Conservation (phyloP, 2,888 invertebrate genomes). For the Luperina testacea region DNA sequence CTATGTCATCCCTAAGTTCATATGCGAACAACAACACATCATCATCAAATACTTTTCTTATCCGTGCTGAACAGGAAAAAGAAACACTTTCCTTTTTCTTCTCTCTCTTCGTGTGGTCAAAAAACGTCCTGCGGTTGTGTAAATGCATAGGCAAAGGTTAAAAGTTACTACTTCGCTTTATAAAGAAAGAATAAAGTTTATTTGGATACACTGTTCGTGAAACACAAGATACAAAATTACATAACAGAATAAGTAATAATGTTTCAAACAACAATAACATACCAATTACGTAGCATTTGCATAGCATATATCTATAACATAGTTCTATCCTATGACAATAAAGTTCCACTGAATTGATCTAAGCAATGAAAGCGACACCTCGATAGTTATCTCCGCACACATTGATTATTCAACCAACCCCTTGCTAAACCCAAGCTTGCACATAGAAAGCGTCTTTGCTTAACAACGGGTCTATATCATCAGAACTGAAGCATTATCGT, state of each 20-base stretch:
- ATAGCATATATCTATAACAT: not conserved
- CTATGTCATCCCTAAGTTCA: not conserved
- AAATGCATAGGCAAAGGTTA: not conserved
- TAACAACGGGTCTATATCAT: not conserved
- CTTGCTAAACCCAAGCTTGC: too few species aligned
- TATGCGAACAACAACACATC: too few species aligned
- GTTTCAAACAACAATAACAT: too few species aligned
- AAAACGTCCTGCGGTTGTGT: not conserved
- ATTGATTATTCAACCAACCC: not conserved
- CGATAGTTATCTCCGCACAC: not conserved
- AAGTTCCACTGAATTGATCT: too few species aligned
- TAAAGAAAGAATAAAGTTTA: too few species aligned
- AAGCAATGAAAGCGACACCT: not conserved
- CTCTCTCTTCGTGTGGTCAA: too few species aligned
- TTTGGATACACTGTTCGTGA: too few species aligned
- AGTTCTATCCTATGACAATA: not conserved
- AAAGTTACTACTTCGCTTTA: not conserved
- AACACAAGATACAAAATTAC: too few species aligned
- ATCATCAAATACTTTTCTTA: not conserved
- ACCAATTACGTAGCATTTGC: too few species aligned
- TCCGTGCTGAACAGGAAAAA: too few species aligned
- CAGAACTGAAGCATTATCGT: not conserved
- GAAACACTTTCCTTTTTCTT: not conserved
- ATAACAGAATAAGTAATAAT: too few species aligned
- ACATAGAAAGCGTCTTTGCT: slow-evolving; percentile 10